Conservation (phyloP, 2,888 invertebrate species). For the Gari tellinella region DNA sequence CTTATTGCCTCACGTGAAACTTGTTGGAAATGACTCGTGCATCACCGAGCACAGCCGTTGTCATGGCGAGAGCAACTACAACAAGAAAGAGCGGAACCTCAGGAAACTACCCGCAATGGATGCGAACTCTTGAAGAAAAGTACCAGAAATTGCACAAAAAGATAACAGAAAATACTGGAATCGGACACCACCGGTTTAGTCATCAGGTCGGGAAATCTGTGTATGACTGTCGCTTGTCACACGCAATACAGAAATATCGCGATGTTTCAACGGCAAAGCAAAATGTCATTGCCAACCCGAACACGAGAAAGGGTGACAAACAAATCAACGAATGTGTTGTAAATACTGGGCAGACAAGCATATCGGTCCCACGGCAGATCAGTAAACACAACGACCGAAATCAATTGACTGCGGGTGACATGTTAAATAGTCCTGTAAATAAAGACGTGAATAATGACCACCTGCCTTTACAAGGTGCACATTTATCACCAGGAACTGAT, state of each 20-base stretch:
- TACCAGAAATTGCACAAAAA: slow-evolving; percentile 77
- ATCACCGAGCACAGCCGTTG: slow-evolving; percentile 17
- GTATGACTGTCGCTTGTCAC: slow-evolving; percentile 47
- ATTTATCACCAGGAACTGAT: no score
- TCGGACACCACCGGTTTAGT: slow-evolving; percentile 25
- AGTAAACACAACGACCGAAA: slow-evolving; percentile 4
- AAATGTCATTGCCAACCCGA: slow-evolving; percentile 8
- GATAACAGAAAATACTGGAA: slow-evolving; percentile 61
- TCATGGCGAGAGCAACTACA: slow-evolving; percentile 20
- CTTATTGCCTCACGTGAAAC: no score
- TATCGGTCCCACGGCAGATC: no score
- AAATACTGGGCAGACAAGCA: slow-evolving; percentile 16
- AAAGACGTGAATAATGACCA: background rate
- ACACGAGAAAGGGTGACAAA: slow-evolving; percentile 13
- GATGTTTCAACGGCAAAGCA: slow-evolving; percentile 22
- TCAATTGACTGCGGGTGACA: background rate
- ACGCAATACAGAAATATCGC: slow-evolving; percentile 37
- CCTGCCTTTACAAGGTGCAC: no score
- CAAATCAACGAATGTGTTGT: slow-evolving; percentile 10
- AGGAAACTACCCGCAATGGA: slow-evolving; percentile 71
- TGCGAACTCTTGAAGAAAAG: slow-evolving; percentile 75
- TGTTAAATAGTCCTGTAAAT: background rate
- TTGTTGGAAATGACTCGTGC: slow-evolving; percentile 38
- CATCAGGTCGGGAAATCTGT: slow-evolving; percentile 37
- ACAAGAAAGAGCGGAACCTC: slow-evolving; percentile 25